Conservation (phyloP, 2,797 vertebrate species). For the Semotilus atromaculatus region DNA sequence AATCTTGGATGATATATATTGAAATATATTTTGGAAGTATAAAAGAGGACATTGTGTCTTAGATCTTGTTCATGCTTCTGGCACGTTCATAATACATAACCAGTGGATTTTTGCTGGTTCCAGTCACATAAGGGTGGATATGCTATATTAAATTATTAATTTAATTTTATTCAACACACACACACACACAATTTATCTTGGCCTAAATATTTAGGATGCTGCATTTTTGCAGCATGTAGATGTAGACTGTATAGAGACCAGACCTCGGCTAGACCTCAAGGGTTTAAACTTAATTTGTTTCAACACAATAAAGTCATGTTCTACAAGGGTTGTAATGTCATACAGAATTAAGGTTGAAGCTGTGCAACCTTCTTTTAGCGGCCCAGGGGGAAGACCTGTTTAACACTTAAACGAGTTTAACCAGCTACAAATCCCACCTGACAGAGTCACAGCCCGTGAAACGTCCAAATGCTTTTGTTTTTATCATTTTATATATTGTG, state of each 20-base stretch:
- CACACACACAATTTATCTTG: not conserved
- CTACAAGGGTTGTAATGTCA: constrained; percentile 20
- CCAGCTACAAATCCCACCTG: constrained; percentile 1
- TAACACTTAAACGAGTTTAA: constrained; percentile 12
- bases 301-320: constrained; percentile 33
- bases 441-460: constrained; percentile 9
- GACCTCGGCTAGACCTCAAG: not conserved
- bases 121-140: not conserved
- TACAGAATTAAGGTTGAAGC: constrained; percentile 31
- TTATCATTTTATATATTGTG: not conserved
- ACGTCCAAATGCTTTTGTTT: not conserved
- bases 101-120: not conserved
- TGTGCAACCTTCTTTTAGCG: constrained; percentile 14
- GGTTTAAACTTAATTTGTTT: constrained; percentile 26
- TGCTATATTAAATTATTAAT: not conserved
- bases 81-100: not conserved
- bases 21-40: not conserved
- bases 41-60: not conserved
- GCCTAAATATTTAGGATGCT: not conserved
- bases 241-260: not conserved
- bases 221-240: not conserved
- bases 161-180: not conserved
- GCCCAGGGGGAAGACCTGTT: constrained; percentile 28
- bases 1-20: not conserved
- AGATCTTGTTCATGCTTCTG: not conserved